These are phyloP conservation scores for Busseola fusca DNA, from an alignment of 2,888 invertebrate species.

Conservation along the genomic window DNA sequence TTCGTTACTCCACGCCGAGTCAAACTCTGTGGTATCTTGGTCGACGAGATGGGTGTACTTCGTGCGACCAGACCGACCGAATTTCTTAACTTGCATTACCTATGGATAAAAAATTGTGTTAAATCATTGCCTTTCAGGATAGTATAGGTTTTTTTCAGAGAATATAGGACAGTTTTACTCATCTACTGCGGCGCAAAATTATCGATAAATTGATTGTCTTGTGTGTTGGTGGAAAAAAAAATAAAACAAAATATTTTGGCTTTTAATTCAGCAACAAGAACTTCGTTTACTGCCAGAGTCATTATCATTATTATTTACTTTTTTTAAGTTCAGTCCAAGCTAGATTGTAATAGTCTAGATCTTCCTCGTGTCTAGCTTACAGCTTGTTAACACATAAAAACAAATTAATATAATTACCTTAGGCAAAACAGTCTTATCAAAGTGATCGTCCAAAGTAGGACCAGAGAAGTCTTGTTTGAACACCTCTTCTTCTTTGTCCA, in stretches of 20 bases:
- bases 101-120: slow-evolving; percentile 53
- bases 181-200: no score
- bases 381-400: background rate
- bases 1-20: slow-evolving; percentile 98
- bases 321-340: background rate
- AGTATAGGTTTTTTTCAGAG: background rate
- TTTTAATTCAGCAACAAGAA: background rate
- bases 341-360: background rate
- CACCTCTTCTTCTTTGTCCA: slow-evolving; percentile 97
- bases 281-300: background rate
- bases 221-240: background rate
- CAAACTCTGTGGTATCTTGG: slow-evolving; percentile 99
- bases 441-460: slow-evolving; percentile 99
- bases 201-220: background rate
- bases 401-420: slow-evolving; percentile 86
- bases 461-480: slow-evolving; percentile 98
- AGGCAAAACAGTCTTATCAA: slow-evolving; percentile 99
- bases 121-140: background rate
- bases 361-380: background rate
- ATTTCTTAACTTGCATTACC: slow-evolving; percentile 99
- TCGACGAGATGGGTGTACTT: slow-evolving; percentile 99
- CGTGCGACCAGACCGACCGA: slow-evolving; percentile 99
- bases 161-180: background rate
- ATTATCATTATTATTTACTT: background rate
- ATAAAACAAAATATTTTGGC: background rate